These are phyloP conservation scores for Sebastes paucispinis DNA, from an alignment of 2,797 vertebrate genomes.

Conservation along the genomic window DNA sequence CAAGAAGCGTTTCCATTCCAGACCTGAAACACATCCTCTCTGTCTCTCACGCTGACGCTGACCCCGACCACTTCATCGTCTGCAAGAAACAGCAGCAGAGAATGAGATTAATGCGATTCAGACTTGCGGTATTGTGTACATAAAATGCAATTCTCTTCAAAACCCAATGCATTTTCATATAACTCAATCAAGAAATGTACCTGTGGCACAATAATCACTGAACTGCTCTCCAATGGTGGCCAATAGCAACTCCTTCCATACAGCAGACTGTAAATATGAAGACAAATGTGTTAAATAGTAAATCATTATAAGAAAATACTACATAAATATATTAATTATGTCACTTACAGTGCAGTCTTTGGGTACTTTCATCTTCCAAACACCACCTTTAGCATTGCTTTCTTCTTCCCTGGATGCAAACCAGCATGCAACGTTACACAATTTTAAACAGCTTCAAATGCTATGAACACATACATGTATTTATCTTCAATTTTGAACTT, in stretches of 20 bases:
- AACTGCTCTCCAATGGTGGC: slow-evolving; percentile 97
- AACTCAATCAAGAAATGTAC: slow-evolving; percentile 71
- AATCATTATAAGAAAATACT: neutral
- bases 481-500: slow-evolving; percentile 32
- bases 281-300: neutral
- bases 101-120: neutral
- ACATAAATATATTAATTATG: neutral
- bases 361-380: slow-evolving; percentile 98
- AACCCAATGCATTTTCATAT: neutral
- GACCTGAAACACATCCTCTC: slow-evolving; percentile 93
- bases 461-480: neutral
- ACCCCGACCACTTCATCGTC: slow-evolving; percentile 96
- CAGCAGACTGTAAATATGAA: slow-evolving; percentile 81
- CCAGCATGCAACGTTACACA: neutral
- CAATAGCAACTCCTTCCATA: slow-evolving; percentile 96
- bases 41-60: slow-evolving; percentile 92
- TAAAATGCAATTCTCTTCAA: neutral
- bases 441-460: neutral
- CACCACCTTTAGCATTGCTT: slow-evolving; percentile 95
- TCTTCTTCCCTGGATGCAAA: slow-evolving; percentile 91
- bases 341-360: slow-evolving; percentile 91
- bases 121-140: neutral
- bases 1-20: slow-evolving; percentile 93
- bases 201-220: slow-evolving; percentile 89
- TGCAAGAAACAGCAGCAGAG: slow-evolving; percentile 55